Evolutionary conservation across 2,888 invertebrate species (phyloP).

Genomic region (Lithosia quadra): DNA sequence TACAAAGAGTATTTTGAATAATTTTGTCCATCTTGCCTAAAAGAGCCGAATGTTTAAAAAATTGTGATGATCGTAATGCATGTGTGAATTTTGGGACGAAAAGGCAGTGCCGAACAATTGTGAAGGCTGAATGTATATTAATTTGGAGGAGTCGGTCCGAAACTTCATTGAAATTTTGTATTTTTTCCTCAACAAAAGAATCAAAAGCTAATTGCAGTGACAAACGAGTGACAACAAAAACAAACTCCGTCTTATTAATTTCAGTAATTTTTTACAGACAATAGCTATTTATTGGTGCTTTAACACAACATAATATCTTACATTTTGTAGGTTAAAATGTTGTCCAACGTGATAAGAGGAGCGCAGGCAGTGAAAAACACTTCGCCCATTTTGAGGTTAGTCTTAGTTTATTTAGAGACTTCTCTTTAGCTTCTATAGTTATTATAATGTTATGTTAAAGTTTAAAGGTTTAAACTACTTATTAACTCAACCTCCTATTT

Average conservation of each 20-base stretch:
- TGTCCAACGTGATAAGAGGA: conserved; percentile 52
- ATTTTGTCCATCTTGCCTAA: too few species aligned
- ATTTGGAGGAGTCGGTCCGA: too few species aligned
- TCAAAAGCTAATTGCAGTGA: too few species aligned
- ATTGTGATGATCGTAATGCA: too few species aligned
- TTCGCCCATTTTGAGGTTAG: conserved; percentile 65
- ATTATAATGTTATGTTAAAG: background rate
- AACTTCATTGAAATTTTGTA: too few species aligned
- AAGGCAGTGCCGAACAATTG: too few species aligned
- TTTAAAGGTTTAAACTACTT: background rate
- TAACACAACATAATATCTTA: background rate
- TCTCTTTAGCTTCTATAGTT: background rate
- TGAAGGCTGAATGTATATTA: too few species aligned
- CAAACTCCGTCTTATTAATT: background rate
- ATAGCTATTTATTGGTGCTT: background rate
- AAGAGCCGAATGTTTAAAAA: too few species aligned
- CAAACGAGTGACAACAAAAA: background rate
- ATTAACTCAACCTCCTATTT: background rate
- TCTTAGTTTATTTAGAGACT: conserved; percentile 10
- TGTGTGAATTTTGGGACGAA: too few species aligned
- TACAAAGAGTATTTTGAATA: too few species aligned
- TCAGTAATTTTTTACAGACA: background rate
- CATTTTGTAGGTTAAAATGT: conserved; percentile 50
- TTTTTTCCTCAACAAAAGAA: too few species aligned
- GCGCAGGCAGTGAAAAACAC: conserved; percentile 37